Base-by-base conservation (phyloP, 35 echinoderm and acorn worm genomes). In the Apostichopus japonicus region DNA sequence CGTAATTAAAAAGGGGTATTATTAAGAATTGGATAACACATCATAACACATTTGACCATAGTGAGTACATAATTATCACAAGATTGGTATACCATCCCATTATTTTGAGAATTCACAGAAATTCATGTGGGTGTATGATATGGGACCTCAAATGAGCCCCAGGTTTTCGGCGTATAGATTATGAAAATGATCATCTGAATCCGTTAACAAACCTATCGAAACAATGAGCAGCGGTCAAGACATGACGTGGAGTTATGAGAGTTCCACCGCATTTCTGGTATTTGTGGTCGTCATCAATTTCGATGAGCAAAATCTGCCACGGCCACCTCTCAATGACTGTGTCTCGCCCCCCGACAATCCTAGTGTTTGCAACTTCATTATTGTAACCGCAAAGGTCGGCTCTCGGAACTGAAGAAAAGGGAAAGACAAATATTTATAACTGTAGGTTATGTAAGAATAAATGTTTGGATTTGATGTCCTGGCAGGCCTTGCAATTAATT, bases 161-260 rank as follows among this genome's bases (percentile, higher is more conserved):
- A 44, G 33, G 33, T 44, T 44, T 44, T 44, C 2, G 33, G 33
- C 33, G 33, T 44, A 44, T 44, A 44, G 33, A 44, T 44, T 44
- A 3, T 44, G 33, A 44, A 44, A 44, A 4, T 44, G 33, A 44
- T 44, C 33, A 44, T 44, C 33, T 44, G 11, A 78, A 19, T 13
- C n/a, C 6, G 2, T 33, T n/a, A 44, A 87, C 86, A n/a, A 27
- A 87, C 86, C 16, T 6, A 57, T 87, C 23, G 59, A 93, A 17
- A 70, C 92, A 93, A 51, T 93, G 92, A 72, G 92, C 92, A 9
- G 92, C 92, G 8, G 92, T 93, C 14, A 93, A 59, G 44, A 93
- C 92, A 16, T 93, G 92, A 13, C 16, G 21, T 3, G 56, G 80
- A 13, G 92, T 55, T 44, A 93, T 84, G 5, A 93, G 92, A 6